phyloP scores from a whole-genome alignment of 2,888 invertebrate genomes.

The Deroplatys truncata region DNA sequence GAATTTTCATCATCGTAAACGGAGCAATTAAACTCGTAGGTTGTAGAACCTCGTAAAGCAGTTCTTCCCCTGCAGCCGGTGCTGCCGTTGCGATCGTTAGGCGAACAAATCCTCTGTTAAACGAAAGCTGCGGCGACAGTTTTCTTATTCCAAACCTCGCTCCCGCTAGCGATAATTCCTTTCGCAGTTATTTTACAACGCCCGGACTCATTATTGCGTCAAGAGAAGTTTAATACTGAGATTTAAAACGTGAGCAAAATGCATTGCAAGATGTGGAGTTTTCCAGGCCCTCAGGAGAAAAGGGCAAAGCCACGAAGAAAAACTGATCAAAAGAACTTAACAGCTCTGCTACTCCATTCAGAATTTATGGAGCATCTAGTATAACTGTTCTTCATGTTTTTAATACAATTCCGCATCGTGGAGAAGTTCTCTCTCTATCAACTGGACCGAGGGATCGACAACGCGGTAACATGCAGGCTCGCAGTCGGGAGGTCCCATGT shows the following conservation, averaged over 20 bases:
- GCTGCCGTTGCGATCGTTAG: background rate
- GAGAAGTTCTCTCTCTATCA: too few species aligned
- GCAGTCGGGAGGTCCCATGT: too few species aligned
- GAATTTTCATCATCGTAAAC: slow-evolving; percentile 1
- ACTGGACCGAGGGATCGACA: too few species aligned
- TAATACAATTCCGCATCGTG: too few species aligned
- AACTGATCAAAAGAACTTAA: background rate
- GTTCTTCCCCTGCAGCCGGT: background rate
- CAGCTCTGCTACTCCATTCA: too few species aligned
- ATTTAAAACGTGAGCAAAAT: background rate
- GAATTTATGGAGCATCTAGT: too few species aligned
- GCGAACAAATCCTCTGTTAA: background rate
- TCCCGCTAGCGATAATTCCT: background rate
- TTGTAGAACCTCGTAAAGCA: background rate
- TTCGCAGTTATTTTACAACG: background rate
- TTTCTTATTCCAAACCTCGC: background rate
- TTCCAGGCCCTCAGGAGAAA: background rate
- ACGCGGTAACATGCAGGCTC: too few species aligned
- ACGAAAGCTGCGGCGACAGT: background rate
- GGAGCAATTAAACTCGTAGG: background rate
- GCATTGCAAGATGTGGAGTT: background rate
- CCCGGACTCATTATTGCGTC: background rate
- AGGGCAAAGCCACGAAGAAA: background rate
- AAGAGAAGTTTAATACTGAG: background rate
- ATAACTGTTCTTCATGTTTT: too few species aligned